These are phyloP conservation scores for Chiloscyllium punctatum DNA, from an alignment of 2,797 vertebrate species.

Conservation along the genomic window DNA sequence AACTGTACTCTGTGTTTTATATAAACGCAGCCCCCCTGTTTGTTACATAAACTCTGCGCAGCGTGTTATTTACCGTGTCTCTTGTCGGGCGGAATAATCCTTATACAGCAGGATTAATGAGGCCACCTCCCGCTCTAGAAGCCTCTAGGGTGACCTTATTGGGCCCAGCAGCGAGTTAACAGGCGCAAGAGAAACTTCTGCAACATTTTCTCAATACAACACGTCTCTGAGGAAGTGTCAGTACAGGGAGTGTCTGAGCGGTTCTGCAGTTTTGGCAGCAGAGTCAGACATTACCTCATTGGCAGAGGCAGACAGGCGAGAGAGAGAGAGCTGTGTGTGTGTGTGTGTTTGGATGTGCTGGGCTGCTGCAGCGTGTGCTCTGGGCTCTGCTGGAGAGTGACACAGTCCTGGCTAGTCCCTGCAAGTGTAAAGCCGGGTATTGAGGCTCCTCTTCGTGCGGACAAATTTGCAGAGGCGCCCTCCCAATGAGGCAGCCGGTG, in stretches of 20 bases:
- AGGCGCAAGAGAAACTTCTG: not conserved
- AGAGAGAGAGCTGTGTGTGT: too few species aligned
- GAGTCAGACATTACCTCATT: slow-evolving; percentile 34
- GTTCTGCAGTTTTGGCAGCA: slow-evolving; percentile 32
- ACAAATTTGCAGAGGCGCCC: not conserved
- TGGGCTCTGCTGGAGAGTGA: not conserved
- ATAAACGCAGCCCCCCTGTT: not conserved
- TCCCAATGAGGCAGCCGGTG: not conserved
- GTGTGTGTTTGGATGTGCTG: too few species aligned
- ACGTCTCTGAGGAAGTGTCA: slow-evolving; percentile 17
- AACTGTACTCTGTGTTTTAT: not conserved
- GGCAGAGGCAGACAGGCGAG: slow-evolving; percentile 2
- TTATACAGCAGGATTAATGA: not conserved
- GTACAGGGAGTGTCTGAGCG: not conserved
- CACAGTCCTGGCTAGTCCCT: not conserved
- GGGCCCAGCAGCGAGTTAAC: not conserved
- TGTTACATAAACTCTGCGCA: not conserved
- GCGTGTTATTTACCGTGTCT: not conserved
- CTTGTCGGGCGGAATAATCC: not conserved
- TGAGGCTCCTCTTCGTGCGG: not conserved
- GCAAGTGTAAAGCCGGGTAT: not conserved
- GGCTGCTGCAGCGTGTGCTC: not conserved
- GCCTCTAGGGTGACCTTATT: not conserved
- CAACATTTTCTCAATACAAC: not conserved
- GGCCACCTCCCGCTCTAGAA: not conserved